phyloP scores from a whole-genome alignment of 2,888 invertebrate genomes.

The Sesia bembeciformis region DNA sequence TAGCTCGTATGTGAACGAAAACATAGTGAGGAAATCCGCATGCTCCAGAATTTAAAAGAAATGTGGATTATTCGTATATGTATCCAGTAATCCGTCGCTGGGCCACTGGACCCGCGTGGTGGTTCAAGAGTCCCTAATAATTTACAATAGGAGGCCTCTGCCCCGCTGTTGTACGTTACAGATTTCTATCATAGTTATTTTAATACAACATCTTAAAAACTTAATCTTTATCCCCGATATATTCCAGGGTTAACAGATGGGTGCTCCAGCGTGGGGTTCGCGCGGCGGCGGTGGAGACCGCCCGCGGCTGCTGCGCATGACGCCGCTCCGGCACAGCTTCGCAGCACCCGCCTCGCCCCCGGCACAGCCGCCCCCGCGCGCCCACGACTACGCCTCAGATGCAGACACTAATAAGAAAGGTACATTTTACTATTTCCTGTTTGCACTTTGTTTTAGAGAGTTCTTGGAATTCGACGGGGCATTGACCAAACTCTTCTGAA shows the following conservation, averaged over 20 bases:
- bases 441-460: not conserved
- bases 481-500: too few species aligned
- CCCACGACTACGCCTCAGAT: slow-evolving; percentile 72
- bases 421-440: slow-evolving; percentile 17
- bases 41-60: too few species aligned
- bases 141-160: too few species aligned
- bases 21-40: too few species aligned
- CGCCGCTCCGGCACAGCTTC: slow-evolving; percentile 74
- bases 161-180: too few species aligned
- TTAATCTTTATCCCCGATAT: not conserved
- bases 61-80: too few species aligned
- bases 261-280: slow-evolving; percentile 65
- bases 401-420: slow-evolving; percentile 77
- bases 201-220: not conserved
- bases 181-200: too few species aligned
- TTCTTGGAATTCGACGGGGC: not conserved
- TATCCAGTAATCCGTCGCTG: too few species aligned
- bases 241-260: slow-evolving; percentile 28
- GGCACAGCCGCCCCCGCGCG: slow-evolving; percentile 45
- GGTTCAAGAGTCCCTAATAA: too few species aligned
- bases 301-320: slow-evolving; percentile 73
- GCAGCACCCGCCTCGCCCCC: slow-evolving; percentile 67
- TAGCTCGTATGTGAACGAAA: too few species aligned
- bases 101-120: too few species aligned
- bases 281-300: slow-evolving; percentile 63